Percentiles rank a stretch among this genome's conserved stretches.
Conservation (phyloP, 35 echinoderm and acorn worm genomes). For the Amphiura filiformis region DNA sequence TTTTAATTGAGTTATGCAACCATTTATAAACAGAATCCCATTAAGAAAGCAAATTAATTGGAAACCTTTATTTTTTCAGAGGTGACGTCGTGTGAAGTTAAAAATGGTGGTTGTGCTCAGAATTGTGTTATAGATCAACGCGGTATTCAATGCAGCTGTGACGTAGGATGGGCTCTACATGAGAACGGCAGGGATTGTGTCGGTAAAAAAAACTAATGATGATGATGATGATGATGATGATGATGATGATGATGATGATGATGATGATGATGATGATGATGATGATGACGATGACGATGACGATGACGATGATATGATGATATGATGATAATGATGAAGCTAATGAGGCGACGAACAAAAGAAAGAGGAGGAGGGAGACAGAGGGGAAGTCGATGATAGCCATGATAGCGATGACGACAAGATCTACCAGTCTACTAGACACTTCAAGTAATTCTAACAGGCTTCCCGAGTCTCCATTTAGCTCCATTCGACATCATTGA, state of each 20-base stretch:
- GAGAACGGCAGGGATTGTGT: constrained; percentile 62
- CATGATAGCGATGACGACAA: too few species aligned
- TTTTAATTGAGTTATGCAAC: too few species aligned
- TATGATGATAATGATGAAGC: constrained; percentile 8
- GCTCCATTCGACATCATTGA: too few species aligned
- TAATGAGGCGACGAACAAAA: neutral
- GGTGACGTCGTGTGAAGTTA: constrained; percentile 68
- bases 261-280: constrained; percentile 28
- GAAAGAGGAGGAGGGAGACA: too few species aligned
- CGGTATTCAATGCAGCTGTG: constrained; percentile 71
- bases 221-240: constrained; percentile 3
- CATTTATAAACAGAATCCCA: too few species aligned
- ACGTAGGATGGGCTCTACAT: constrained; percentile 43
- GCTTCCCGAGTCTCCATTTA: too few species aligned
- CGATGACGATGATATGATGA: constrained; percentile 27
- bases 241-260: constrained; percentile 29
- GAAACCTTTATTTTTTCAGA: constrained; percentile 33
- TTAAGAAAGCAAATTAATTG: too few species aligned
- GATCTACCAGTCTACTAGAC: too few species aligned
- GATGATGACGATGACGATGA: constrained; percentile 27
- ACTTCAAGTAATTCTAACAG: too few species aligned
- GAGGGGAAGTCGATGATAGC: too few species aligned
- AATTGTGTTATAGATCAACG: constrained; percentile 61
- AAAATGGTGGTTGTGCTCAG: constrained; percentile 87
- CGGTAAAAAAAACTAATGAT: constrained; percentile 50